Base-by-base conservation (phyloP, 2,113 vertebrate genomes). In the Alces alces region DNA sequence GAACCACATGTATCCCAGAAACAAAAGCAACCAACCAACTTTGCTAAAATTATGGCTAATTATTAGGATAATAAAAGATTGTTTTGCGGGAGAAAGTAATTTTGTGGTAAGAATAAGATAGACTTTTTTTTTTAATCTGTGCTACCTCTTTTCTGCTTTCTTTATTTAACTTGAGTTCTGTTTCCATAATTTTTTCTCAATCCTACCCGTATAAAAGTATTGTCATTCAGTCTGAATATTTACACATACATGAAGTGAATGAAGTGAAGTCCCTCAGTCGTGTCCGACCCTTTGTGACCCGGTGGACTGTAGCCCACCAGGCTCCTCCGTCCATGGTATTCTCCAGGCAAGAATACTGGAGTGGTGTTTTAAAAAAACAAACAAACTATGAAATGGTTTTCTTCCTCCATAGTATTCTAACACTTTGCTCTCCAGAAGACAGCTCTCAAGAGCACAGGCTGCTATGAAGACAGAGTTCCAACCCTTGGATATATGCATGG, bases 121-220 rank as follows among this genome's bases (percentile, higher is more conserved):
- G 80, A 57, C 43, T 84, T 86, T 93, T 60, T 58, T 95, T 54
- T n/a, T 19, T 19, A 8, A 12, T 73, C 58, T 85, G 64, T 91
- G 33, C 47, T 58, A 86, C 16, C 21, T 43, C 39, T 76, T 70
- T 76, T 45, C 79, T 89, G 19, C 89, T 45, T 30, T 19, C 7
- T 87, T 73, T 82, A 45, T 86, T 66, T 86, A 83, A 89, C 12
- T 88, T 94, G 39, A 33, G n/a, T 95, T 89, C 16, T 91, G 30
- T 86, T 92, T 96, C 19, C 45, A 52, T 58, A 57, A 83, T 70
- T 91, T 96, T 23, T 95, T 88, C 80, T 96, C 61, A 94, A 5
- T 5, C 30, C 25, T 54, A 92, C 27, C 28, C 23, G 47, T 86
- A 78, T 64, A 54, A 73, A 90, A 97, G 16, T 57, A 70, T 13